phyloP scores from a whole-genome alignment of 2,113 vertebrate genomes.

The Muscicapa adusta region DNA sequence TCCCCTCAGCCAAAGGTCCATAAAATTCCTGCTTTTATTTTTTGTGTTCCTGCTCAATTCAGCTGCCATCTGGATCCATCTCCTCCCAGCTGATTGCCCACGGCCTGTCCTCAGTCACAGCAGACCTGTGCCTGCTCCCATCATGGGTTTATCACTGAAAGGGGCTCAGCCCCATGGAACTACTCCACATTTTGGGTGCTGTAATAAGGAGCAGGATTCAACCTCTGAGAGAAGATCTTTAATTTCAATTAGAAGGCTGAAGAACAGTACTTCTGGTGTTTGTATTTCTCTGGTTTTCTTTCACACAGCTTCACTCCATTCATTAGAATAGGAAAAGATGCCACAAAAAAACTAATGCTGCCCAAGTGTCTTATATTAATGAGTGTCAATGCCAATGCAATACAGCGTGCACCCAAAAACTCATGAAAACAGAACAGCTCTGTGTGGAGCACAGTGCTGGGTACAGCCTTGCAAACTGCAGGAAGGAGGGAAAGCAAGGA shows the following conservation, averaged over 20 bases:
- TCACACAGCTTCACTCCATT: background rate
- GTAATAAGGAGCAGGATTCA: background rate
- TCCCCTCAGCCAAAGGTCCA: background rate
- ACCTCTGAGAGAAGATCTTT: fast-evolving
- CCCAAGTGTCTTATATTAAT: background rate
- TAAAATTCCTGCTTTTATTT: background rate
- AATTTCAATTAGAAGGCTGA: background rate
- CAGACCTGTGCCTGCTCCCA: background rate
- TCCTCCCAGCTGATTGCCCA: background rate
- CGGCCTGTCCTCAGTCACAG: background rate
- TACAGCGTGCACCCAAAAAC: background rate
- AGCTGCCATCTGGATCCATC: background rate
- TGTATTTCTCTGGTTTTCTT: background rate
- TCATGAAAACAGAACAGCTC: background rate
- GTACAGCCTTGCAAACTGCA: fast-evolving
- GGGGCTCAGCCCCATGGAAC: background rate
- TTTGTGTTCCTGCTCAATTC: background rate
- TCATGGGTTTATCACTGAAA: fast-evolving
- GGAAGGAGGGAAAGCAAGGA: background rate
- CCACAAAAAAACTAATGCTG: background rate
- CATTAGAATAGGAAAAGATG: background rate
- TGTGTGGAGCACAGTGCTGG: fast-evolving
- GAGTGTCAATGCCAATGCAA: background rate
- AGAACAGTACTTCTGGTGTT: fast-evolving
- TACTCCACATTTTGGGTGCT: background rate